Evolutionary conservation across 2,888 invertebrate species (phyloP).

Genomic region (Clunio marinus): DNA sequence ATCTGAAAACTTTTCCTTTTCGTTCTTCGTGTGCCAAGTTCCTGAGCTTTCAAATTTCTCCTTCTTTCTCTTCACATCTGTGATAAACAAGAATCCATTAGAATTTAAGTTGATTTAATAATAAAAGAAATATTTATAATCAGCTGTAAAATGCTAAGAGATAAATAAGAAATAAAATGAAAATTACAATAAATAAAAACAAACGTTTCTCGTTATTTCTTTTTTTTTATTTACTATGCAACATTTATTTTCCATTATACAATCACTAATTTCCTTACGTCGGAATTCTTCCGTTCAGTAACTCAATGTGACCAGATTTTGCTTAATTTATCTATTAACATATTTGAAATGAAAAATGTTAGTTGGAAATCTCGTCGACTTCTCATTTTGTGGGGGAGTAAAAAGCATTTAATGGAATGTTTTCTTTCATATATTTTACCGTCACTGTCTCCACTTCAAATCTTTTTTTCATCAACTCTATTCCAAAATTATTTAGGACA

Average conservation of each 20-base stretch:
- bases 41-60: not conserved
- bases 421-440: too few species aligned
- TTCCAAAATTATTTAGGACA: too few species aligned
- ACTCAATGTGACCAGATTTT: not conserved
- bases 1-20: not conserved
- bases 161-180: too few species aligned
- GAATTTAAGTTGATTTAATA: not conserved
- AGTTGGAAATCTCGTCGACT: too few species aligned
- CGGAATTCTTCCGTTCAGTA: too few species aligned
- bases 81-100: slow-evolving; percentile 8
- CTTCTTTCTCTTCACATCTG: slow-evolving; percentile 1
- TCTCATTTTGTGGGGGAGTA: too few species aligned
- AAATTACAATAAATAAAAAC: slow-evolving; percentile 7
- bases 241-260: not conserved
- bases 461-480: too few species aligned
- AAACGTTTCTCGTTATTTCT: not conserved
- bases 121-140: not conserved
- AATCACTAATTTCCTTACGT: too few species aligned
- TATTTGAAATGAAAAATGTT: too few species aligned
- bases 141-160: not conserved
- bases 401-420: too few species aligned
- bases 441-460: too few species aligned
- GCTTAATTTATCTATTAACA: too few species aligned
- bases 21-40: not conserved
- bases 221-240: not conserved